Evolutionary conservation across 23 tunicate species (phyloP).

Genomic region (Botrylloides violaceus): DNA sequence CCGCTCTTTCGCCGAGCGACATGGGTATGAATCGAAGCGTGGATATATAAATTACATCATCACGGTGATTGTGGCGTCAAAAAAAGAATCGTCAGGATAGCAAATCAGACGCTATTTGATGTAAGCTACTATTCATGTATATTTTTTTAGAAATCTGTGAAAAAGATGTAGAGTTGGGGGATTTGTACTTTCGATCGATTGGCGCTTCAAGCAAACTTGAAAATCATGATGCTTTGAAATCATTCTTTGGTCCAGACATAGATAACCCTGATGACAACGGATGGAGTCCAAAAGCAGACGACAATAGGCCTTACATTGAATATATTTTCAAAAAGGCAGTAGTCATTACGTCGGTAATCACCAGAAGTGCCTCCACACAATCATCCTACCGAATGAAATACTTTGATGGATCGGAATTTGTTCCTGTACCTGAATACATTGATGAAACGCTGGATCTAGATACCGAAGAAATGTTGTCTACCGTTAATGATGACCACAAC

Average conservation of each 20-base stretch:
- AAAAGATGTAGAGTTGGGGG: constrained; percentile 42
- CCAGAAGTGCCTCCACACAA: constrained; percentile 16
- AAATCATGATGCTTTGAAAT: constrained; percentile 27
- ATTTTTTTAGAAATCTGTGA: constrained; percentile 51
- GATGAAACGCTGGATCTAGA: constrained; percentile 7
- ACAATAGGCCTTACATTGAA: constrained; percentile 51
- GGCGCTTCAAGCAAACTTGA: constrained; percentile 39
- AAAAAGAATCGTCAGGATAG: too few species aligned
- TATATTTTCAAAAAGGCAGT: constrained; percentile 30
- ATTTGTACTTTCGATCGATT: too few species aligned
- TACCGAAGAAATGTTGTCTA: background rate
- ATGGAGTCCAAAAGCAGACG: constrained; percentile 56
- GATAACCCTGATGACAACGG: constrained; percentile 4
- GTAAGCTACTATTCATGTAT: too few species aligned
- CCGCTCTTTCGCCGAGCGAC: too few species aligned
- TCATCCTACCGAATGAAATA: constrained; percentile 8
- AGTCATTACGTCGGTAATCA: constrained; percentile 42
- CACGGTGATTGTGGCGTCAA: too few species aligned
- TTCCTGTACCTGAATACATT: constrained; percentile 3
- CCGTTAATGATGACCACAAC: constrained; percentile 36
- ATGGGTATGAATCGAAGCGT: too few species aligned
- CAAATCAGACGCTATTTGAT: too few species aligned
- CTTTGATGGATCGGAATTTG: constrained; percentile 14
- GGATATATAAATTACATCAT: too few species aligned
- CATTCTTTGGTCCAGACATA: background rate